Percentiles rank a stretch among this genome's conserved stretches.
These are phyloP conservation scores for Andrena cerasifolii DNA, from an alignment of 1,140 invertebrate genomes.

Conservation along the genomic window DNA sequence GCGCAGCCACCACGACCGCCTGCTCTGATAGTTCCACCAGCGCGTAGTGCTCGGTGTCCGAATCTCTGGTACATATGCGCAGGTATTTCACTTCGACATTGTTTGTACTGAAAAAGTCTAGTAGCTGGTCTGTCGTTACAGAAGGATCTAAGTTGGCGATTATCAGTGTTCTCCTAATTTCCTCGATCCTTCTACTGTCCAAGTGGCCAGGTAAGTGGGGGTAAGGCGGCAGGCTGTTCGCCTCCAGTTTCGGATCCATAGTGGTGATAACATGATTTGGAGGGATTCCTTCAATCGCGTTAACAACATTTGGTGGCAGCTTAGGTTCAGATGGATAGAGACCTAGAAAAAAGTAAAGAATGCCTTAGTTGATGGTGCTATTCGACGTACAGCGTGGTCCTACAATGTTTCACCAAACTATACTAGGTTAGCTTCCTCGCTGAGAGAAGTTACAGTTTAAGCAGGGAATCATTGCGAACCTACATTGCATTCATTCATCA, in stretches of 20 bases:
- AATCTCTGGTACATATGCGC: constrained; percentile 93
- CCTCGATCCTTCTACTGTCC: constrained; percentile 96
- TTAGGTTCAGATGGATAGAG: constrained; percentile 92
- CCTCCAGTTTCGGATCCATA: constrained; percentile 93
- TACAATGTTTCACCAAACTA: too few species aligned
- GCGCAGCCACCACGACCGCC: constrained; percentile 91
- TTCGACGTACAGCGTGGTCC: too few species aligned
- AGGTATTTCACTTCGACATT: constrained; percentile 98
- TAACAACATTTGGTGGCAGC: constrained; percentile 93
- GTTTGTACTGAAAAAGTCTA: constrained; percentile 91
- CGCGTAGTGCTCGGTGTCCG: constrained; percentile 89
- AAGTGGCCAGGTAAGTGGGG: constrained; percentile 95
- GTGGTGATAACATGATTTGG: constrained; percentile 93
- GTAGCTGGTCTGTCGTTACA: constrained; percentile 88
- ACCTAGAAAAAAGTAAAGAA: constrained; percentile 80
- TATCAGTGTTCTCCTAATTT: constrained; percentile 95
- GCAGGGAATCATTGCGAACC: too few species aligned
- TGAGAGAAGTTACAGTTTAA: too few species aligned
- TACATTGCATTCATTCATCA: too few species aligned
- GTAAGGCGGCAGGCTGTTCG: constrained; percentile 94
- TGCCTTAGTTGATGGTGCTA: too few species aligned
- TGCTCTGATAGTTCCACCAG: constrained; percentile 98
- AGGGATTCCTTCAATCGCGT: constrained; percentile 92
- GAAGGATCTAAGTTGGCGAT: constrained; percentile 88
- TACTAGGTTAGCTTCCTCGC: too few species aligned